phyloP scores from a whole-genome alignment of 2,888 invertebrate genomes.

The Heliconius hortense region DNA sequence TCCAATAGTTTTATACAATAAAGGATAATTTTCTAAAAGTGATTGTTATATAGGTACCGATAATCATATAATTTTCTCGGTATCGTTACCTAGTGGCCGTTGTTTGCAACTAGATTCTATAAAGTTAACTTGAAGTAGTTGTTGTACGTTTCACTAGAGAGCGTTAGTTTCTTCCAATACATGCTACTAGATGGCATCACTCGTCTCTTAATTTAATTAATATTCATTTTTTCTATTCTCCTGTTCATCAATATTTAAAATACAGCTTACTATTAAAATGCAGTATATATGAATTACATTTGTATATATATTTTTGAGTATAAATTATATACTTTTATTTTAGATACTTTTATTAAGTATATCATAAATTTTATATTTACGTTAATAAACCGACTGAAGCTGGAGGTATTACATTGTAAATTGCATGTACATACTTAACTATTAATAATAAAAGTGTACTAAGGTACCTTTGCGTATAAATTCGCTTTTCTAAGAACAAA shows the following conservation, averaged over 20 bases:
- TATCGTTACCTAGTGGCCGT: conserved; percentile 12
- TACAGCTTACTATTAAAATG: not conserved
- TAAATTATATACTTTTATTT: too few relatives aligned
- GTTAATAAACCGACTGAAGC: not conserved
- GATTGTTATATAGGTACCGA: not conserved
- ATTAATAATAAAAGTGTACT: too few relatives aligned
- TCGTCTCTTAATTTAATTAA: not conserved
- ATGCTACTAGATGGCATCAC: conserved; percentile 9
- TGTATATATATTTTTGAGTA: not conserved
- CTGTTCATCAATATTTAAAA: not conserved
- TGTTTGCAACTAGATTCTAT: not conserved
- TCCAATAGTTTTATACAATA: not conserved
- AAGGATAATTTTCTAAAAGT: not conserved
- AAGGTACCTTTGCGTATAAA: too few relatives aligned
- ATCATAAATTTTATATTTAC: not conserved
- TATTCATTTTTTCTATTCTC: not conserved
- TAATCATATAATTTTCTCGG: not conserved
- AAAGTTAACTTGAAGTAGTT: not conserved
- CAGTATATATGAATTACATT: not conserved
- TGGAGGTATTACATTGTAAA: too few relatives aligned
- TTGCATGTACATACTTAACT: too few relatives aligned
- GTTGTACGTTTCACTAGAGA: not conserved
- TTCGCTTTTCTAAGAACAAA: too few relatives aligned
- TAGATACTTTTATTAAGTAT: too few relatives aligned
- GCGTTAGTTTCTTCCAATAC: not conserved